These are phyloP conservation scores for Pseudoips prasinana DNA, from an alignment of 2,888 invertebrate species.

Conservation along the genomic window DNA sequence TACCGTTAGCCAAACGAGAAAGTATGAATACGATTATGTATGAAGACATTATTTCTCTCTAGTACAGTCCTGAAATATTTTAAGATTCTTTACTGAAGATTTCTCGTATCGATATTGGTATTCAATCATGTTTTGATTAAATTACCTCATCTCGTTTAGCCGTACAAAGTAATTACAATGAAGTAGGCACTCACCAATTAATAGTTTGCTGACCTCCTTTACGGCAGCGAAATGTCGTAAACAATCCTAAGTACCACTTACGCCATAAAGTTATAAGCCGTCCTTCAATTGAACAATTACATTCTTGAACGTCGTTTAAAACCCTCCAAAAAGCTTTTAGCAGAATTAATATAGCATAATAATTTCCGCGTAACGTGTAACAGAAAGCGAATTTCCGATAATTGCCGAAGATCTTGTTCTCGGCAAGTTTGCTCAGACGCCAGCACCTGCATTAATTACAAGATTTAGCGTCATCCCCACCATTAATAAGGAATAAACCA, in stretches of 20 bases:
- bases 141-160: constrained; percentile 13
- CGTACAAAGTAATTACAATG: constrained; percentile 20
- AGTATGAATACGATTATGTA: no score
- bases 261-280: constrained; percentile 42
- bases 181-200: constrained; percentile 24
- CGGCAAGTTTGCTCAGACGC: constrained; percentile 52
- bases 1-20: no score
- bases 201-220: constrained; percentile 33
- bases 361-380: constrained; percentile 58
- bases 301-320: constrained; percentile 49
- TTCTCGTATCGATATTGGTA: no score
- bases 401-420: constrained; percentile 59
- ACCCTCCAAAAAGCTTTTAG: constrained; percentile 55
- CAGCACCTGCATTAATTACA: constrained; percentile 77
- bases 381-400: constrained; percentile 65
- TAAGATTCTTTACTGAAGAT: no score
- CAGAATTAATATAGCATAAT: constrained; percentile 60
- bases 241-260: constrained; percentile 35
- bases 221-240: constrained; percentile 35
- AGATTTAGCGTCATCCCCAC: constrained; percentile 71
- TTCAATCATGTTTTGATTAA: no score
- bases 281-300: constrained; percentile 50
- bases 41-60: no score
- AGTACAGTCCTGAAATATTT: no score
- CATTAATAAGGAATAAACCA: constrained; percentile 72